Conservation (phyloP, 2,888 invertebrate species). For the Mystacides longicornis region DNA sequence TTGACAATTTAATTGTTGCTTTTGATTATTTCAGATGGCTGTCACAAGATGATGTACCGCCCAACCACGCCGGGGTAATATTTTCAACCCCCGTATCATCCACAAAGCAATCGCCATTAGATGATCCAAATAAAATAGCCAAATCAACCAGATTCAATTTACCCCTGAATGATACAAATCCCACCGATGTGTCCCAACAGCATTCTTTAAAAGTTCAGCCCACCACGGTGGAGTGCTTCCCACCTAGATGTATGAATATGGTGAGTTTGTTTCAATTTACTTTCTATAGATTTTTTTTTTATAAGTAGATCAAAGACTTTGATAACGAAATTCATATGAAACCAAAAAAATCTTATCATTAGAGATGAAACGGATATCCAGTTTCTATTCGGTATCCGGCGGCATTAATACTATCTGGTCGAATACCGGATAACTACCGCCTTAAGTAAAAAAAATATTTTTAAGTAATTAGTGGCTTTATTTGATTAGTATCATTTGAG, state of each 20-base stretch:
- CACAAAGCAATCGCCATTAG: conserved; percentile 42
- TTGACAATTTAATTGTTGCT: neutral
- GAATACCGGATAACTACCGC: too few species aligned
- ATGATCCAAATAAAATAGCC: conserved; percentile 34
- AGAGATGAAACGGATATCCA: too few species aligned
- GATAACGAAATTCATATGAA: too few species aligned
- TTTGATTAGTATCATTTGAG: too few species aligned
- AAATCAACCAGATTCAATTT: conserved; percentile 60
- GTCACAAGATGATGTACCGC: conserved; percentile 54
- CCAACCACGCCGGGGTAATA: conserved; percentile 61
- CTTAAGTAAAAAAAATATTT: too few species aligned
- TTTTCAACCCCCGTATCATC: conserved; percentile 74
- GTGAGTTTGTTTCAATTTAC: conserved; percentile 28
- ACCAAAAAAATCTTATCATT: too few species aligned
- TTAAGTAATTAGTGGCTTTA: too few species aligned
- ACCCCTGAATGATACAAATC: conserved; percentile 44
- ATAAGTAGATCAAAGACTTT: too few species aligned
- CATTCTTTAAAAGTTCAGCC: conserved; percentile 21
- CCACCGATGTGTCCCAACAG: conserved; percentile 33
- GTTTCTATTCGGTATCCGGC: too few species aligned
- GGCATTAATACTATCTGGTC: too few species aligned
- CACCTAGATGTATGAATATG: conserved; percentile 43
- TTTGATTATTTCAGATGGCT: conserved; percentile 40
- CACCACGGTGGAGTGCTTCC: conserved; percentile 47
- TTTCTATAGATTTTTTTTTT: neutral